A percentile compares a stretch with the other conserved stretches of the same genome.
These are phyloP conservation scores for Pluvianellus socialis DNA, from an alignment of 2,113 vertebrate genomes.

Conservation along the genomic window DNA sequence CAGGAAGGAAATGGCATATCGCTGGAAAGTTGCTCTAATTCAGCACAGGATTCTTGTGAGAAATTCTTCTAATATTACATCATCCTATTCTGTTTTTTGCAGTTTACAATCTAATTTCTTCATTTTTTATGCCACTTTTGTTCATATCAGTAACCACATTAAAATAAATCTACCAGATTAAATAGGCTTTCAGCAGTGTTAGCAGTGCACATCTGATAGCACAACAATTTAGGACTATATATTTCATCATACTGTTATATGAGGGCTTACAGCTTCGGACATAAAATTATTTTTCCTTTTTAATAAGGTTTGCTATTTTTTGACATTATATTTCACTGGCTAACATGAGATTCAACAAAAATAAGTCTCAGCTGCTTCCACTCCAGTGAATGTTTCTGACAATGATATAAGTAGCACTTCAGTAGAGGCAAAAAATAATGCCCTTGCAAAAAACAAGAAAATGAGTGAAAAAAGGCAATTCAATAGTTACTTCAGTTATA, in stretches of 20 bases:
- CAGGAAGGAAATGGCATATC: constrained; percentile 64
- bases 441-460: neutral
- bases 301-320: neutral
- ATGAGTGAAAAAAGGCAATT: neutral
- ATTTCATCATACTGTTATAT: neutral
- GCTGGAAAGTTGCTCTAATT: constrained; percentile 64
- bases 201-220: neutral
- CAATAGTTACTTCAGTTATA: neutral
- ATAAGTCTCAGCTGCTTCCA: neutral
- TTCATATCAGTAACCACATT: constrained; percentile 14
- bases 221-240: neutral
- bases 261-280: neutral
- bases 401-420: neutral
- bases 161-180: neutral
- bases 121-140: constrained; percentile 32
- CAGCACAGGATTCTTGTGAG: constrained; percentile 66
- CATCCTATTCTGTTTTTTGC: constrained; percentile 35
- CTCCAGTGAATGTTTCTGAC: neutral
- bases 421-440: neutral
- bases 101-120: constrained; percentile 38
- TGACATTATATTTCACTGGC: neutral
- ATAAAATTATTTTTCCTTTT: neutral
- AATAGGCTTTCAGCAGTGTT: constrained; percentile 8
- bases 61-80: constrained; percentile 64
- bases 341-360: neutral